Percentiles rank a stretch among this genome's conserved stretches.
These are phyloP conservation scores for Ibidorhyncha struthersii DNA, from an alignment of 2,113 vertebrate species.

Conservation along the genomic window DNA sequence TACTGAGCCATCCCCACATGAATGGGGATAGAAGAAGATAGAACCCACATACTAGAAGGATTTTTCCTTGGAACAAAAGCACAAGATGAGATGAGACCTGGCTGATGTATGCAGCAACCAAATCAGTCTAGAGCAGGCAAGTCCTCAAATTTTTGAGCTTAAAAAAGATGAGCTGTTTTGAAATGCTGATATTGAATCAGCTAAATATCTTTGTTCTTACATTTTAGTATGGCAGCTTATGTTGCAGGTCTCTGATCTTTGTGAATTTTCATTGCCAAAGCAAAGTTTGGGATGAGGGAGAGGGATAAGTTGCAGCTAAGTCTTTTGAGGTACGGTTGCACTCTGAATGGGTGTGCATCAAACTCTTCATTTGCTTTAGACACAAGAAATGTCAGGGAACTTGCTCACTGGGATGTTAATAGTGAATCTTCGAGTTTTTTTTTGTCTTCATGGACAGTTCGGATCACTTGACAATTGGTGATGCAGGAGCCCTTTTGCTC, in stretches of 20 bases:
- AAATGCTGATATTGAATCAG: background rate
- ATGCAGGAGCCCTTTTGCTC: background rate
- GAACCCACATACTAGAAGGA: background rate
- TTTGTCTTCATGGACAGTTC: rapidly evolving
- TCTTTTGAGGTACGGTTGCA: background rate
- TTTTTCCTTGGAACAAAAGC: background rate
- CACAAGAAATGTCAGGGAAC: background rate
- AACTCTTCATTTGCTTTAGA: background rate
- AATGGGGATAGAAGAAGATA: background rate
- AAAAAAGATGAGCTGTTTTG: background rate
- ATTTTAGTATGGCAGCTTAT: background rate
- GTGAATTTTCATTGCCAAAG: background rate
- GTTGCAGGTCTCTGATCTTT: background rate
- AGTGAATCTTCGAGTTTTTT: background rate
- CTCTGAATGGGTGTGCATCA: background rate
- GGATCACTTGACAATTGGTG: background rate
- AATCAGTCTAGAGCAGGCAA: background rate
- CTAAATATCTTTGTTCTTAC: background rate
- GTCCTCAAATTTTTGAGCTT: background rate
- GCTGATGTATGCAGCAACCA: background rate
- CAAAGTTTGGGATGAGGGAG: background rate
- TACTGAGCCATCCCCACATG: background rate
- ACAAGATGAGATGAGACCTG: background rate
- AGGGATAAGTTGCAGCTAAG: background rate
- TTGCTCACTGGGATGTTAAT: rapidly evolving